A percentile compares a stretch with the other conserved stretches of the same genome.
These are phyloP conservation scores for Taxidea taxus DNA, from an alignment of 2,113 vertebrate species.

Conservation along the genomic window DNA sequence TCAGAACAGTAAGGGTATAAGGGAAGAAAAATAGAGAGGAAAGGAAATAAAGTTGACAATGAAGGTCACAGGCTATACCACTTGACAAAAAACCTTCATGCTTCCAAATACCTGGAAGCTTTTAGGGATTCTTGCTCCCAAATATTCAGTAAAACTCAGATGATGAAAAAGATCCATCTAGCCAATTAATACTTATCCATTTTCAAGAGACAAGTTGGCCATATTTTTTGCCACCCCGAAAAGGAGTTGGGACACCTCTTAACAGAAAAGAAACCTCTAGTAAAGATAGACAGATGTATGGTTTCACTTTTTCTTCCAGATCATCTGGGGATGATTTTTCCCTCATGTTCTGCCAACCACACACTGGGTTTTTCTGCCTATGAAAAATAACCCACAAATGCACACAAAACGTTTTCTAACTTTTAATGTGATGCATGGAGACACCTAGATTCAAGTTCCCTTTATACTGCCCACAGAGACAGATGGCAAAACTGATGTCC, in stretches of 20 bases:
- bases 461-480: not conserved
- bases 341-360: not conserved
- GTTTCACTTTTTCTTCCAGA: not conserved
- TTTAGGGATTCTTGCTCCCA: not conserved
- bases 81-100: not conserved
- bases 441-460: not conserved
- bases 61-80: not conserved
- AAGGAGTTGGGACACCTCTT: not conserved
- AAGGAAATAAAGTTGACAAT: not conserved
- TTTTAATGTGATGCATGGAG: not conserved
- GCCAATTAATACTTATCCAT: not conserved
- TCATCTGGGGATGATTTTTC: not conserved
- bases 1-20: not conserved
- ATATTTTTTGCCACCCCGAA: not conserved
- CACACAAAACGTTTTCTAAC: not conserved
- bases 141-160: not conserved
- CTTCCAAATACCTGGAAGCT: not conserved
- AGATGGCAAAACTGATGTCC: not conserved
- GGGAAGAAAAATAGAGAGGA: not conserved
- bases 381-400: not conserved
- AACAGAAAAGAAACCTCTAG: not conserved
- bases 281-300: accelerated
- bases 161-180: not conserved
- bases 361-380: not conserved
- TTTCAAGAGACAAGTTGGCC: not conserved